Percentiles rank a stretch among this genome's conserved stretches.
These are phyloP conservation scores for Thysanoteuthis rhombus DNA, from an alignment of 2,888 invertebrate genomes.

Conservation along the genomic window DNA sequence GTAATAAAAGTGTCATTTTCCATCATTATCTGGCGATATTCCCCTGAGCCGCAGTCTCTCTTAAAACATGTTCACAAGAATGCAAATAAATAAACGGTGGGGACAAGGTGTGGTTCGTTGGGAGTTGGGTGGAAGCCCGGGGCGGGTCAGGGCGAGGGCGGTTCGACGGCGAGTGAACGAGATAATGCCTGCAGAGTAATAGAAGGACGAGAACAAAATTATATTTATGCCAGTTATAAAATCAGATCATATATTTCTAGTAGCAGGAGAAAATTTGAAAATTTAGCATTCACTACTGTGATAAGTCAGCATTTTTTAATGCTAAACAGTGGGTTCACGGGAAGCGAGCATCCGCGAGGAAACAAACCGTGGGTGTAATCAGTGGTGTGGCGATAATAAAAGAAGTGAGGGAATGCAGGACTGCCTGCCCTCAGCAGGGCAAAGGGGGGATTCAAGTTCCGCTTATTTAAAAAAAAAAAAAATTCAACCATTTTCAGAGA, in stretches of 20 bases:
- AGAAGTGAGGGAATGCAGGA: too few relatives aligned
- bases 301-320: background rate
- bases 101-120: background rate
- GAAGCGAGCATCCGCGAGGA: background rate
- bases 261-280: background rate
- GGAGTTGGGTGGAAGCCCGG: background rate
- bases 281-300: background rate
- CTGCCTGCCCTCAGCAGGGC: too few relatives aligned
- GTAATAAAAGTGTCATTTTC: background rate
- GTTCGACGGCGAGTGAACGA: background rate
- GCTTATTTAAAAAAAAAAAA: too few relatives aligned
- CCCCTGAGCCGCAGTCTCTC: background rate
- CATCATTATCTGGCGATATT: background rate
- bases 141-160: background rate
- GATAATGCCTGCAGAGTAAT: background rate
- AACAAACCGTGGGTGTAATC: too few relatives aligned
- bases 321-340: background rate
- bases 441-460: too few relatives aligned
- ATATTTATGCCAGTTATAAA: background rate
- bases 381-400: too few relatives aligned
- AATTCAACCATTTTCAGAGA: too few relatives aligned
- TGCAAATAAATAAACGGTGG: background rate
- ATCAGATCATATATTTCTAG: background rate
- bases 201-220: background rate
- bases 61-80: constrained; percentile 12